phyloP scores from a whole-genome alignment of 2,888 invertebrate species.

The Hedya salicella region DNA sequence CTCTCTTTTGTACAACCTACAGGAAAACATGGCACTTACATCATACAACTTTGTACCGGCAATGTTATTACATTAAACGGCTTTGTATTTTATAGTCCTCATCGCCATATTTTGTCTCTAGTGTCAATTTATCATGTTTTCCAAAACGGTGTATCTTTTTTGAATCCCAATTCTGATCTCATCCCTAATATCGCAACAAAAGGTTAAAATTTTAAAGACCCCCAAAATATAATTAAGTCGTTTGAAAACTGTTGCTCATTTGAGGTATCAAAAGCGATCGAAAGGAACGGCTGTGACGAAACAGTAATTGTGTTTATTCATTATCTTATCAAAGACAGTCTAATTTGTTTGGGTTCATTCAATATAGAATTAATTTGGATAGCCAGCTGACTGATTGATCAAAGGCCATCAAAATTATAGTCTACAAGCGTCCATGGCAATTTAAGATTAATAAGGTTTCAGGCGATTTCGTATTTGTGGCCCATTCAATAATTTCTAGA shows the following conservation, averaged over 20 bases:
- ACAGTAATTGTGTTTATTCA: slow-evolving; percentile 78
- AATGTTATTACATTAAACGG: too few relatives aligned
- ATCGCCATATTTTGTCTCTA: too few relatives aligned
- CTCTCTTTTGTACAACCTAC: too few relatives aligned
- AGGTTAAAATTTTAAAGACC: too few relatives aligned
- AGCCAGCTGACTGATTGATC: slow-evolving; percentile 69
- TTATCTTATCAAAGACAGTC: slow-evolving; percentile 70
- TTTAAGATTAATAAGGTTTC: slow-evolving; percentile 59
- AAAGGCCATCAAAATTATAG: slow-evolving; percentile 56
- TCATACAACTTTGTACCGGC: too few relatives aligned
- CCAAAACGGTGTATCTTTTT: too few relatives aligned
- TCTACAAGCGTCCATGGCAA: slow-evolving; percentile 57
- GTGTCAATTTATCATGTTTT: too few relatives aligned
- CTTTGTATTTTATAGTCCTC: too few relatives aligned
- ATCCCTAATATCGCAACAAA: too few relatives aligned
- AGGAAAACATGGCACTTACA: too few relatives aligned
- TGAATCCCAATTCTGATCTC: too few relatives aligned
- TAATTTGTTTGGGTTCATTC: slow-evolving; percentile 71
- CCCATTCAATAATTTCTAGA: too few relatives aligned
- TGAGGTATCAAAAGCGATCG: slow-evolving; percentile 28
- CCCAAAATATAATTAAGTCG: not conserved
- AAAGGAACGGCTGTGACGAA: slow-evolving; percentile 69
- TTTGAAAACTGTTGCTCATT: not conserved
- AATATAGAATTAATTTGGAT: slow-evolving; percentile 70
- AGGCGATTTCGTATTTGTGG: slow-evolving; percentile 12